Evolutionary conservation across 2,797 vertebrate genomes (phyloP).

Genomic region (Neopelma chrysocephalum): DNA sequence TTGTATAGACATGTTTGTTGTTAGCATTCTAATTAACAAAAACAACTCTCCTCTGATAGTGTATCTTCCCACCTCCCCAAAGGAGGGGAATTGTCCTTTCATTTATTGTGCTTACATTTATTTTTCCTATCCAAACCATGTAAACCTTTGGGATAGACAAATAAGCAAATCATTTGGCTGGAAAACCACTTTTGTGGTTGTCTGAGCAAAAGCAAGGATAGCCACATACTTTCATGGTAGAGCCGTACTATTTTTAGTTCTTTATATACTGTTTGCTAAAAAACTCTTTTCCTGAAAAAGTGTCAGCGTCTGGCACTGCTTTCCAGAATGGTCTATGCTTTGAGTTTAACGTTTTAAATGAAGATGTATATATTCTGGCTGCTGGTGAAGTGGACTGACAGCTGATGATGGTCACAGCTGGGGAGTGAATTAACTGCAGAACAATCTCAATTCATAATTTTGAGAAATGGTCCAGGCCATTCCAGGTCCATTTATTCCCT

Average conservation of each 20-base stretch:
- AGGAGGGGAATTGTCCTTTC: not conserved
- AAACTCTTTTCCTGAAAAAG: conserved; percentile 2
- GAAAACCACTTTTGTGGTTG: not conserved
- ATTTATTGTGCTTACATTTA: not conserved
- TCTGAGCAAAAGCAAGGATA: not conserved
- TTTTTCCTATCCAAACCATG: not conserved
- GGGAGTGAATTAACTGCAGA: conserved; percentile 58
- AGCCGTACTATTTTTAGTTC: not conserved
- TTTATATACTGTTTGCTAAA: conserved; percentile 31
- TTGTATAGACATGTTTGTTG: not conserved
- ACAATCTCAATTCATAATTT: conserved; percentile 36
- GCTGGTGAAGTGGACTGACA: conserved; percentile 11
- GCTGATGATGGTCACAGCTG: conserved; percentile 25
- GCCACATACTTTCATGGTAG: not conserved
- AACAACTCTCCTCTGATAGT: not conserved
- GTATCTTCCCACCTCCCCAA: not conserved
- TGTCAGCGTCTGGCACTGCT: not conserved
- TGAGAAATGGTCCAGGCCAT: conserved; percentile 49
- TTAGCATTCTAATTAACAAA: not conserved
- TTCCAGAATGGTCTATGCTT: not conserved
- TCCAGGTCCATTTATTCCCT: not conserved
- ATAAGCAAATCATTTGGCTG: not conserved
- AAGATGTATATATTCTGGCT: conserved; percentile 44
- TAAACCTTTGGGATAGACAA: not conserved
- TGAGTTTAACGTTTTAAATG: conserved; percentile 43